Evolutionary conservation across 2,888 invertebrate genomes (phyloP), one percentile per base, ranked within the genome.

Genomic region (Empis stercorea): DNA sequence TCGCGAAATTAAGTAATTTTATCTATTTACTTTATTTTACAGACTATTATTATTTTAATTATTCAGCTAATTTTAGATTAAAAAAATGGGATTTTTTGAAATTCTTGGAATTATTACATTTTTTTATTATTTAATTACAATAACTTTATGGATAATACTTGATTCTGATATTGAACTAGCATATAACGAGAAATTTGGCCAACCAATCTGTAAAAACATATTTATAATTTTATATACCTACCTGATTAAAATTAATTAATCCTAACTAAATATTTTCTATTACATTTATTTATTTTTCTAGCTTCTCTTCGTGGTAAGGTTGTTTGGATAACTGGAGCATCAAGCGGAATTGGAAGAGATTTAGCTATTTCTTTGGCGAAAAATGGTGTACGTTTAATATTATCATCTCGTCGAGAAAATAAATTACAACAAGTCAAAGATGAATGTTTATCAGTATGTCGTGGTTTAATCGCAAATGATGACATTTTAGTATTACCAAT

Each of bases 251-350:
- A 43, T 20, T 5, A 17, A 37, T 3, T n/a, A 20, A 13, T 14
- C 30, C 2, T 43, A 14, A 7, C 37, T 27, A 4, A 37, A 14
- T 10, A 37, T 4, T 39, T 30, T n/a, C n/a, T n/a, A n/a, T 14
- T 32, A 32, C 4, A 20, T n/a, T 43, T 13, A 15, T 10, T 15
- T 13, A 30, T 15, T 27, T 30, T 43, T 43, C 6, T 50, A 78
- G 78, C 69, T 36, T 61, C 66, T 4, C 64, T 83, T 45, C 66
- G 70, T 39, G 80, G 80, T 1, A 79, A 86, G 65, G 85, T 87
- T 4, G 78, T 87, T 2, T 89, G 88, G 81, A 80, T 89, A 54
- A 86, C 85, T 2, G 88, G 88, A 38, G 85, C 87, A 1, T 87
- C 87, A 0, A 84, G 84, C 68, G 88, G 88, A 13, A 87, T 89